Evolutionary conservation across 1,140 invertebrate species (phyloP), one percentile per base, ranked within the genome.

Genomic region (Dolichoris vasculosae): DNA sequence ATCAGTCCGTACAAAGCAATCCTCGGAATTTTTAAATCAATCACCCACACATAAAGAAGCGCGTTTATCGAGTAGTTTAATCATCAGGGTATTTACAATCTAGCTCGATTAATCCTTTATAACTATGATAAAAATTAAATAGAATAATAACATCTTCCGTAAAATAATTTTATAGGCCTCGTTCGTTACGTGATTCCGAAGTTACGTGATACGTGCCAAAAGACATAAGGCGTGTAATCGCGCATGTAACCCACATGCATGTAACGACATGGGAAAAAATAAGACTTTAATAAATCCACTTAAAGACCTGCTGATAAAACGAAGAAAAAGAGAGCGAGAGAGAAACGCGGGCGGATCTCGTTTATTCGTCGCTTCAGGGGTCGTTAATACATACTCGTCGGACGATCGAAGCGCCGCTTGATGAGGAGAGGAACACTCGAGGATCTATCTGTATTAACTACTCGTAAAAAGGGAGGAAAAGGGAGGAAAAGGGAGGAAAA

Each of bases 381-480:
- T 40, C 59, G 59, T 81, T 81, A 81, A 81, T 81, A 81, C 78
- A 15, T 23, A 32, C 75, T 55, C n/a, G n/a, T 8, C 43, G 15
- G 26, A 23, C 75, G 43, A 77, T 77, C 46, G 75, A 32, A 55
- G n/a, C 17, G 15, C 17, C 17, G 15, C 67, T 38, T 23, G 30
- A 20, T 23, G 15, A 69, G 13, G 32, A 35, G 15, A 69, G 55
- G 55, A 59, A 35, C 46, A 75, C 43, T 75, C 76, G 15, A 78
- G 51, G 17, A 35, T 11, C 51, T 32, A 23, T 78, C 76, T 80
- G 6, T 64, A 80, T 67, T 43, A 80, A 64, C 55, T 46, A 80
- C 59, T 43, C 59, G 23, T 43, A 30, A 32, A 48, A 76, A 76
- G 40, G 20, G 9, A 26, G 23, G 23, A 59, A 26, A 59, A 13